Evolutionary conservation across 1,140 invertebrate genomes (phyloP), one percentile per base, ranked within the genome.

Genomic region (Macrobrachium rosenbergii): DNA sequence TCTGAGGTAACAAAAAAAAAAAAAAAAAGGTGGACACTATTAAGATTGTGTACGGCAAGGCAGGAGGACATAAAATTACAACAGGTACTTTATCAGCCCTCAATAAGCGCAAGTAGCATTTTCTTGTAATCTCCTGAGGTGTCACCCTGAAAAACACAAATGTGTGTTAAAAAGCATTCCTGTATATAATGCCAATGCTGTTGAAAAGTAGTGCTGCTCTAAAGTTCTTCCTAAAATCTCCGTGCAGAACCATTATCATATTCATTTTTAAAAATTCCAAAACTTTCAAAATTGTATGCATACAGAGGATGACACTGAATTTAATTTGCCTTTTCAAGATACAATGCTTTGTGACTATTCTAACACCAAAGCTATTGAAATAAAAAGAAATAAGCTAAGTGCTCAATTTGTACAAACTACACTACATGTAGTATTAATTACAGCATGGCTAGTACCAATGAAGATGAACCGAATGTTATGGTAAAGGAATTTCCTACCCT

Each of bases 81-180:
- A 59, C 3, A 58, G 58, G 73, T 79, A 58, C 67, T 10, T 12
- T n/a, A 14, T 45, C 82, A 87, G 58, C 37, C 80, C 64, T 59
- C 86, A 83, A 88, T 76, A 52, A 90, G 83, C 16, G 73, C 91
- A 37, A 93, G 81, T 11, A 93, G 90, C 0, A 93, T 87, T 82
- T 91, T 90, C 88, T 91, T 91, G 90, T 92, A 93, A 88, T 93
- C 92, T 8, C 93, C 92, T 83, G 92, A 92, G 11, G 92, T 93
- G 75, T 93, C 93, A n/a, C 95, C 96, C 95, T 97, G 94, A 88
- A 96, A 94, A 92, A 94, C 52, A 52, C 52, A 52, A 52, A 52
- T 52, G 0, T 8, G 12, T 52, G 7, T 52, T 52, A 52, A 5
- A 52, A 52, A 52, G 2, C 52, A 52, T 10, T 52, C 12, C 52